These are phyloP conservation scores for Drosophila elegans DNA, from an alignment of 1,140 invertebrate genomes.

Conservation along the genomic window DNA sequence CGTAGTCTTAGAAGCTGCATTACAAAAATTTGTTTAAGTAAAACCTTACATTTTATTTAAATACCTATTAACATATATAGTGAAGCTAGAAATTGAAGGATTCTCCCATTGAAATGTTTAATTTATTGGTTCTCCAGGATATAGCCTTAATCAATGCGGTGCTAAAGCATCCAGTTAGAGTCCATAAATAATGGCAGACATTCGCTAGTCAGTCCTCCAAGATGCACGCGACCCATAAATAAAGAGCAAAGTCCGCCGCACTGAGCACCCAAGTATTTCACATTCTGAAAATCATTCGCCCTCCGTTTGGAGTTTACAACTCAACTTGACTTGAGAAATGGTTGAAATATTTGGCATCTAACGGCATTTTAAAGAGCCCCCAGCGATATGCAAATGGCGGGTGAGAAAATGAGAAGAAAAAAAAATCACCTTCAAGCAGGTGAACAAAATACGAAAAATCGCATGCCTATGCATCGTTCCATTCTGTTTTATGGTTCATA, in stretches of 20 bases:
- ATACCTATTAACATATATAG: too few species aligned
- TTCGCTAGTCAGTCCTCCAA: conserved; percentile 4
- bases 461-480: conserved; percentile 61
- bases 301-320: conserved; percentile 9
- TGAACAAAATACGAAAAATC: conserved; percentile 27
- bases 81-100: background rate
- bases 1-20: too few species aligned
- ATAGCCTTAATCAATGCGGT: conserved; percentile 1
- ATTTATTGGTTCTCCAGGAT: background rate
- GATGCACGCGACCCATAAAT: conserved; percentile 17
- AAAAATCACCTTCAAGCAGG: background rate
- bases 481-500: conserved; percentile 66
- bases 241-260: background rate
- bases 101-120: background rate
- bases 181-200: conserved; percentile 6
- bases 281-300: conserved; percentile 1
- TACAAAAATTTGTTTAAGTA: too few species aligned
- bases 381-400: conserved; percentile 32
- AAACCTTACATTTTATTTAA: too few species aligned
- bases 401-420: background rate
- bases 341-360: conserved; percentile 30
- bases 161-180: conserved; percentile 7
- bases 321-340: conserved; percentile 43
- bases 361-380: conserved; percentile 41
- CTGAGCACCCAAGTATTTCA: background rate